These are phyloP conservation scores for Drosophila recens DNA, from an alignment of 2,888 invertebrate species.

Conservation along the genomic window DNA sequence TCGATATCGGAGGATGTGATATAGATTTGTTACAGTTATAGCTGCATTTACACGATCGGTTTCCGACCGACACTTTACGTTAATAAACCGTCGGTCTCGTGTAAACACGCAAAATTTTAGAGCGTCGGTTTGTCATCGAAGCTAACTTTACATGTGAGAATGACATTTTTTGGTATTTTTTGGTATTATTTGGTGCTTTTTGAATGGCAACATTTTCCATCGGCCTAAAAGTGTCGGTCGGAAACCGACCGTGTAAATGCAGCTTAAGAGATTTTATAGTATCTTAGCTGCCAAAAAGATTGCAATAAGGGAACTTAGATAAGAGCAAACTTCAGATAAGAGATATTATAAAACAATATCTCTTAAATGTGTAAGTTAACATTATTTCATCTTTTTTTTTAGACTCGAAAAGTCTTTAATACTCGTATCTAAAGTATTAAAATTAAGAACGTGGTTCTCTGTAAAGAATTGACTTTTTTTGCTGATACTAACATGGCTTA, in stretches of 20 bases:
- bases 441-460: neutral
- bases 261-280: neutral
- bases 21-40: slow-evolving; percentile 2
- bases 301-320: neutral
- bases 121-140: too few species aligned
- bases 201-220: too few species aligned
- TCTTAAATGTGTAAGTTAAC: neutral
- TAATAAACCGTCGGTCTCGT: too few species aligned
- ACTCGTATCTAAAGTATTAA: neutral
- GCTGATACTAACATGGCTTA: neutral
- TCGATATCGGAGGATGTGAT: neutral
- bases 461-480: neutral
- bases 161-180: too few species aligned
- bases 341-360: neutral
- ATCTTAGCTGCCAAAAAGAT: neutral
- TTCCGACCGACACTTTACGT: too few species aligned
- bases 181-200: too few species aligned
- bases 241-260: too few species aligned
- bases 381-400: neutral
- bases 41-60: too few species aligned
- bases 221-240: too few species aligned
- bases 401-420: neutral
- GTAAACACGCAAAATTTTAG: too few species aligned
- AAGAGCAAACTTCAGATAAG: neutral
- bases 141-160: too few species aligned